Evolutionary conservation across 2,888 invertebrate genomes (phyloP).

Genomic region (Macaria notata): DNA sequence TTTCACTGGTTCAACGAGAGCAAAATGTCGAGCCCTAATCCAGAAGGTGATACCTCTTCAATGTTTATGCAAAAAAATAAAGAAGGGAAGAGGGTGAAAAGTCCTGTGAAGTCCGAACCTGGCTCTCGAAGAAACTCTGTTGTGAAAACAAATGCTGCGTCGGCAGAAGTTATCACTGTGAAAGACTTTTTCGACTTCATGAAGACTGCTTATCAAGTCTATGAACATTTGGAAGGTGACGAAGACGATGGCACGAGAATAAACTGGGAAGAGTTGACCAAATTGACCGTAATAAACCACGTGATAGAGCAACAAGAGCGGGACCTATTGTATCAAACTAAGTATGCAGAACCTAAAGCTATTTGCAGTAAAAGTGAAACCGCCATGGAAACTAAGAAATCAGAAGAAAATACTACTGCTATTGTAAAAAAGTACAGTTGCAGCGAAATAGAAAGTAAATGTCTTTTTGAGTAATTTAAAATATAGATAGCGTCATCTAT

Average conservation of each 20-base stretch:
- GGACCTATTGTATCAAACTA: conserved; percentile 65
- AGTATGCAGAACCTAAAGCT: conserved; percentile 56
- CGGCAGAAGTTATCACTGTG: conserved; percentile 85
- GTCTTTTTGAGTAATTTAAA: conserved; percentile 1
- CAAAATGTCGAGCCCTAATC: conserved; percentile 64
- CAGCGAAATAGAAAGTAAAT: conserved; percentile 67
- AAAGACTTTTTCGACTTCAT: conserved; percentile 88
- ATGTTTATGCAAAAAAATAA: conserved; percentile 64
- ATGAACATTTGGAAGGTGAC: conserved; percentile 70
- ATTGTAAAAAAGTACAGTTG: conserved; percentile 64
- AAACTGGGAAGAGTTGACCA: conserved; percentile 78
- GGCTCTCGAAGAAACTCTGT: conserved; percentile 51
- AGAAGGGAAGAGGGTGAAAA: conserved; percentile 48
- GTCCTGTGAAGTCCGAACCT: conserved; percentile 49
- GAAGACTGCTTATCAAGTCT: conserved; percentile 87
- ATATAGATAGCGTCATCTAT: conserved; percentile 38
- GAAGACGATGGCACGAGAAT: conserved; percentile 70
- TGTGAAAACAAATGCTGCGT: conserved; percentile 41
- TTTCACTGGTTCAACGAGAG: too few species aligned
- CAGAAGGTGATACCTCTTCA: conserved; percentile 59
- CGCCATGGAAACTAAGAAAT: conserved; percentile 51
- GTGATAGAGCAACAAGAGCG: conserved; percentile 73
- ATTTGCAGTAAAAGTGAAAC: conserved; percentile 68
- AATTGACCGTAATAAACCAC: conserved; percentile 73
- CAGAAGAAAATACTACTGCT: conserved; percentile 41